Evolutionary conservation across 2,113 vertebrate species (phyloP).

Genomic region (Chamaea fasciata): DNA sequence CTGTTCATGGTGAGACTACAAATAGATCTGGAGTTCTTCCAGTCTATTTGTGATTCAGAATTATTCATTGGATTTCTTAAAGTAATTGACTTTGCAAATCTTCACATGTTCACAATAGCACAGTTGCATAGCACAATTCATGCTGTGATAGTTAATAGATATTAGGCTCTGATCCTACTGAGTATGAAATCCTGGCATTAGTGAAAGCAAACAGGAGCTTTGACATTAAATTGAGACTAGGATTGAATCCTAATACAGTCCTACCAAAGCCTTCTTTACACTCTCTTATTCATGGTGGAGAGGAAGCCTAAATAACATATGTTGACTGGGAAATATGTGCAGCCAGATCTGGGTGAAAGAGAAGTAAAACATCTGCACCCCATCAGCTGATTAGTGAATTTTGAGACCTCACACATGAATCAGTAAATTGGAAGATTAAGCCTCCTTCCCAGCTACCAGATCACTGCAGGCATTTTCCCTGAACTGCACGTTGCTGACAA

Average conservation of each 20-base stretch:
- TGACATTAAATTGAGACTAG: background rate
- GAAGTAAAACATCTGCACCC: background rate
- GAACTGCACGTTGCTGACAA: background rate
- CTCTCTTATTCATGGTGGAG: background rate
- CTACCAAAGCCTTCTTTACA: background rate
- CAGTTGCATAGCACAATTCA: background rate
- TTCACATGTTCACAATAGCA: background rate
- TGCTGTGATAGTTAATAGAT: background rate
- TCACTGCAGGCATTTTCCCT: background rate
- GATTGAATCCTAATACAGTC: background rate
- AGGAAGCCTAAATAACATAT: background rate
- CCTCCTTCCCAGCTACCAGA: background rate
- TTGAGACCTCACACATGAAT: background rate
- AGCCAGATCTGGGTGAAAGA: background rate
- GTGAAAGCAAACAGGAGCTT: background rate
- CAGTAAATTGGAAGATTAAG: background rate
- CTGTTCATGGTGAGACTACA: background rate
- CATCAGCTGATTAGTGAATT: background rate
- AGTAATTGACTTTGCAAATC: background rate
- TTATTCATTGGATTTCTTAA: background rate
- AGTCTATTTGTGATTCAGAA: background rate
- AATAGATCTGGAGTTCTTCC: background rate
- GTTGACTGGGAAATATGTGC: background rate
- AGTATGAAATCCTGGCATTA: constrained; percentile 1
- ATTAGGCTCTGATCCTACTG: background rate